Base-by-base conservation (phyloP, 2,888 invertebrate species). In the Cepaea hortensis region DNA sequence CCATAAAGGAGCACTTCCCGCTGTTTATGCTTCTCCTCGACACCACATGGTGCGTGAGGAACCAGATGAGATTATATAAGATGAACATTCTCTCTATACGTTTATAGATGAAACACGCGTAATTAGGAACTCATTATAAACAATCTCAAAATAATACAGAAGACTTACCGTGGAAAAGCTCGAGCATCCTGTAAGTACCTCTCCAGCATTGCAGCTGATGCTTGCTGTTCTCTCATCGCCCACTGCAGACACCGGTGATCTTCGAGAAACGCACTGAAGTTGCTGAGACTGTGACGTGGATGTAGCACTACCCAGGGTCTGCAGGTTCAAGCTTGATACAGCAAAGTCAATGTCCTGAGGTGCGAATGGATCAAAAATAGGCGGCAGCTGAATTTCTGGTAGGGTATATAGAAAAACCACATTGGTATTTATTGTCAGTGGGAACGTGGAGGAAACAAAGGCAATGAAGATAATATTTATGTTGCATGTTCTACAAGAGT, bases 171-270 rank as follows among this genome's bases (percentile, higher is more conserved):
- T 81, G 4, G 81, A 70, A n/a, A 50, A 81, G 65, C 87, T 84
- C 48, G 82, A 73, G 76, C 89, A 89, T 20, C 88, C 85, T 9
- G 89, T 88, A 73, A 89, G 76, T 9, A 89, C 81, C 72, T 88
- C 87, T 0, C 82, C 88, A 15, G 46, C 55, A 23, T 84, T 79
- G 73, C 89, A 89, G 23, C 23, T 50, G 3, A 87, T 85, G 4
- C 83, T 83, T 9, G 76, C 82, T 15, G 46, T 62, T 75, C 86
- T 87, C 76, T 88, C 84, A 23, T 88, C 89, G 13, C 84, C 85
- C 20, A 85, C 65, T 15, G 70, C 84, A 0, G 89, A 88, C 11
- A 68, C 50, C 0, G 73, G 68, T 18, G 89, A 89, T 73, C 61
- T 72, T 48, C 85, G 79, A 18, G 84, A 84, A 62, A 76, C 80